A percentile compares a stretch with the other conserved stretches of the same genome.
phyloP scores from a whole-genome alignment of 1,140 invertebrate genomes.

The Drosophila virilis region DNA sequence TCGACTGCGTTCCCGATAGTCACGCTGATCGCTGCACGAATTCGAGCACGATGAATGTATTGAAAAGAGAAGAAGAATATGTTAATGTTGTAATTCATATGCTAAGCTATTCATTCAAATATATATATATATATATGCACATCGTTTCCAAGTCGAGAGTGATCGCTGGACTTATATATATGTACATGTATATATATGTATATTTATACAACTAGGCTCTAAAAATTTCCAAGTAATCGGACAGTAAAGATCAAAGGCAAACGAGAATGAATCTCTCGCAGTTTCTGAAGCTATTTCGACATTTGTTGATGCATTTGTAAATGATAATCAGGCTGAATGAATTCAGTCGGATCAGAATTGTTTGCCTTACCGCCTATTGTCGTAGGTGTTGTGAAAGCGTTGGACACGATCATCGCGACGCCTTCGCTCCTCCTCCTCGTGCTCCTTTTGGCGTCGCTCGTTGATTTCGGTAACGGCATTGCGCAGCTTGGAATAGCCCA shows the following conservation, averaged over 20 bases:
- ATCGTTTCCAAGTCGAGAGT: no score
- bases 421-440: slow-evolving; percentile 88
- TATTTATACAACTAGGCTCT: no score
- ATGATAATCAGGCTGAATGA: no score
- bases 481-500: slow-evolving; percentile 90
- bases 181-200: no score
- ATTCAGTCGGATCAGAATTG: no score
- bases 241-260: no score
- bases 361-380: slow-evolving; percentile 72
- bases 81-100: no score
- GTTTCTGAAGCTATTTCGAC: no score
- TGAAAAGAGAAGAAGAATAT: neutral
- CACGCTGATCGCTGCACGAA: slow-evolving; percentile 64
- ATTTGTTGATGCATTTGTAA: no score
- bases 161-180: neutral
- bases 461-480: slow-evolving; percentile 88
- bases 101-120: neutral
- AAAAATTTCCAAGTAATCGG: no score
- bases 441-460: slow-evolving; percentile 87
- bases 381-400: slow-evolving; percentile 84
- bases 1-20: slow-evolving; percentile 72
- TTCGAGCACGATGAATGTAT: slow-evolving; percentile 1
- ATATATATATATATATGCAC: neutral
- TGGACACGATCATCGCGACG: slow-evolving; percentile 87
- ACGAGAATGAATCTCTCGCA: no score